Base-by-base conservation (phyloP, 2,113 vertebrate species). In the Ariopsis seemanni region DNA sequence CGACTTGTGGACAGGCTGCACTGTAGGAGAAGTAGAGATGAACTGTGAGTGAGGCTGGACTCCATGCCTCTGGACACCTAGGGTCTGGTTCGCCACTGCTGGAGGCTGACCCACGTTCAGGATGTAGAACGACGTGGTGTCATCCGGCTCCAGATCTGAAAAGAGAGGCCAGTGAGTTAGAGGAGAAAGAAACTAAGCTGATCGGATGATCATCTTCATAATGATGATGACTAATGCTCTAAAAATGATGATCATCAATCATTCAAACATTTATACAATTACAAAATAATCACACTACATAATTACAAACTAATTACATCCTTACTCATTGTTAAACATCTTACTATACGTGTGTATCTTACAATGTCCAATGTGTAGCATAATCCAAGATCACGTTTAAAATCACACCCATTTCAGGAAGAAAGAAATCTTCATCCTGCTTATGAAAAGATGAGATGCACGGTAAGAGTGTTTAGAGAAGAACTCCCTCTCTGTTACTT, bases 111-210 rank as follows among this genome's bases (percentile, higher is more conserved):
- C 97, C 93, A 98, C 96, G 91, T 97, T 99, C 89, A 99, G 95
- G 93, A 99, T 97, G 95, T 97, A 98, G 94, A 99, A 97, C 18
- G 97, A 97, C 0, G 97, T 96, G 96, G 96, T 97, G 93, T 99
- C 97, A 95, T 98, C 97, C 85, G 97, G 96, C 91, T 98, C 97
- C 91, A 98, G 95, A 95, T 98, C 98, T 99, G 91, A 78, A 85
- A 93, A 67, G 7, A 67, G 63, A 89, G 88, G 27, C n/a, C 55
- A 67, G 22, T 84, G 27, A 78, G 63, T 69, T 53, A 75, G 27
- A 69, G 83, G 10, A 84, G 53, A 77, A 77, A 34, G 14, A 27
- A 53, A 71, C 15, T 20, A 58, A 57, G 10, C 27, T 30, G 85
- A 30, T 62, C 20, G 15, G 3, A 86, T 65, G 62, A n/a, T 30